Percentiles rank a stretch among this genome's conserved stretches.
Evolutionary conservation across 2,797 vertebrate genomes (phyloP).

Genomic region (Falco peregrinus): DNA sequence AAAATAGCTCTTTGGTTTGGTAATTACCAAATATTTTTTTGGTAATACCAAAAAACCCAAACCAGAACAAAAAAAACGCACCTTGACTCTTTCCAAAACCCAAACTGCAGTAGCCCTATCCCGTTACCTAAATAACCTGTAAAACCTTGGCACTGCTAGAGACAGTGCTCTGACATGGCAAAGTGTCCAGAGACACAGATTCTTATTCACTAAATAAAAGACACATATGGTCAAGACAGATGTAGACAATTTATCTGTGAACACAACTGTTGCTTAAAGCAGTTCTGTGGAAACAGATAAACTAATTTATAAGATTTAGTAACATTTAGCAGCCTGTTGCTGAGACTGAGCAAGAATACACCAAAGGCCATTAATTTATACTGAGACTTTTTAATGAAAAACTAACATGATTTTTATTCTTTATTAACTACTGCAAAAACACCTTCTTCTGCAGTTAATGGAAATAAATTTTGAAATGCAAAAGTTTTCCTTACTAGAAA

Average conservation of each 20-base stretch:
- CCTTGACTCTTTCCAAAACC: background rate
- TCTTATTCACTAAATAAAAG: background rate
- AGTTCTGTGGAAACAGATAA: background rate
- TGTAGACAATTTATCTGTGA: background rate
- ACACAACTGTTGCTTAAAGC: background rate
- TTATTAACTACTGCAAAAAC: background rate
- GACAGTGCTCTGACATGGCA: background rate
- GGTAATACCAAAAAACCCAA: no score
- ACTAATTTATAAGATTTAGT: background rate
- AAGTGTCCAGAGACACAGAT: background rate
- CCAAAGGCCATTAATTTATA: background rate
- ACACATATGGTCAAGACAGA: background rate
- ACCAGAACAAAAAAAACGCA: background rate
- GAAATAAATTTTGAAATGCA: background rate
- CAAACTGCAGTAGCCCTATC: background rate
- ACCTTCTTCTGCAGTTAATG: background rate
- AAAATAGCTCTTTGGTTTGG: background rate
- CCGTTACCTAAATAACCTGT: background rate
- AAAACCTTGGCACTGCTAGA: background rate
- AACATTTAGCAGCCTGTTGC: background rate
- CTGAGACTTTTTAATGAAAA: background rate
- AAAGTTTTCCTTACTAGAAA: background rate
- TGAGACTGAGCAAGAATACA: background rate
- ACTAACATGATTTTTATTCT: background rate
- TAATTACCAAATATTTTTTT: no score